Base-by-base conservation (phyloP, 2,888 invertebrate genomes). In the Biston betularia region DNA sequence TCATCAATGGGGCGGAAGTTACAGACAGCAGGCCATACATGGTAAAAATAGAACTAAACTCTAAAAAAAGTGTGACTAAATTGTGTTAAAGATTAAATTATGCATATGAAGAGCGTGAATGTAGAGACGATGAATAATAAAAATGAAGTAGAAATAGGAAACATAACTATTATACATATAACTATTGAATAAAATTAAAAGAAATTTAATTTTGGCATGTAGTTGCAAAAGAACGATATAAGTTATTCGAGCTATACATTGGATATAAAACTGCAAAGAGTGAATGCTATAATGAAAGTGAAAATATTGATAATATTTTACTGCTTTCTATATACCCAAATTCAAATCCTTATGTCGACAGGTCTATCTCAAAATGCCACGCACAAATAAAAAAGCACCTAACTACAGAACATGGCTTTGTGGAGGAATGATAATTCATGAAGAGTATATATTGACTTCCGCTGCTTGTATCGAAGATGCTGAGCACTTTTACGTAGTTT, bases 391-490 rank as follows among this genome's bases (percentile, higher is more conserved):
- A 40, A 90, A 89, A 55, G 77, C 79, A 33, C 77, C 77, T 0
- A 81, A 81, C 56, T 90, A 89, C 62, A 79, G 85, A 0, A 82
- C 83, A 0, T 91, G 90, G 90, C 65, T 91, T 3, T 91, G 90
- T 53, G 89, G 90, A 1, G 90, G 90, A 6, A 85, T 88, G 0
- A 89, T 89, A 35, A 76, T 90, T 4, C 91, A 91, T 11, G 89
- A 90, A 55, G 90, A 91, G 56, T 91, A 89, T 38, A 83, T 91
- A n/a, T 68, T 91, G 5, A 91, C 91, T 1, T 91, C 91, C 7
- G 91, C 91, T 0, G 91, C 90, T 34, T 92, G 91, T 68, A 90
- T 90, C 33, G 85, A 90, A 73, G 90, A 92, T 44, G 90, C 87
- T 7, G 86, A 88, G 57, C 89, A 90, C 69, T 90, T 92, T 62